phyloP scores from a whole-genome alignment of 2,797 vertebrate species.

The Dendrocincla fuliginosa region DNA sequence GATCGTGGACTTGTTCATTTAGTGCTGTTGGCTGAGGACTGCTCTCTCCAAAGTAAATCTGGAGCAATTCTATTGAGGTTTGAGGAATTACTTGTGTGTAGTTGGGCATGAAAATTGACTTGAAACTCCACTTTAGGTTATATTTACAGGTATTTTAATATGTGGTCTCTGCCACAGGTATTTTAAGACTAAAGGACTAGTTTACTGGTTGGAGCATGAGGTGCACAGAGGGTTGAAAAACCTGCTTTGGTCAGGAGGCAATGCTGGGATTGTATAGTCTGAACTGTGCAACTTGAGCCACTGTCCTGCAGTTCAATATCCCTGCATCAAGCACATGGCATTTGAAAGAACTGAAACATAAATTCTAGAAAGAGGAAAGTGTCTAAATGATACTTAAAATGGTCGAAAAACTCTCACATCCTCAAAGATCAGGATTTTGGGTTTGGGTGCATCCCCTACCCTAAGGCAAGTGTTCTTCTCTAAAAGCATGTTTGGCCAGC shows the following conservation, averaged over 20 bases:
- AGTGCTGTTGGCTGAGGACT: background rate
- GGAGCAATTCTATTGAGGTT: background rate
- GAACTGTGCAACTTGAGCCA: background rate
- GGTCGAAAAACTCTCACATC: background rate
- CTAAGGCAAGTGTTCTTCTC: background rate
- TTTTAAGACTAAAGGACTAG: background rate
- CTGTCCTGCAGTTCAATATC: background rate
- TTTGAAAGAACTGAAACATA: background rate
- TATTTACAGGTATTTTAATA: background rate
- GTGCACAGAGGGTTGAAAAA: background rate
- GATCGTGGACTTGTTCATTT: background rate
- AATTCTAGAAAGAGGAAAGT: background rate
- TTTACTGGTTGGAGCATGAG: background rate
- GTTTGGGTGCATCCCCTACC: background rate
- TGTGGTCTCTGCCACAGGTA: background rate
- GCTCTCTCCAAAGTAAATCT: background rate
- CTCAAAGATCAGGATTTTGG: background rate
- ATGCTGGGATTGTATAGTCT: rapidly evolving
- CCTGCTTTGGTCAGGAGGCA: background rate
- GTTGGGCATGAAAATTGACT: background rate
- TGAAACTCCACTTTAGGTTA: background rate
- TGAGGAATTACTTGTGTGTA: background rate
- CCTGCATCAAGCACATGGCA: background rate
- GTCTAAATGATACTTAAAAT: background rate
- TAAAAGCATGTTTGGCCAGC: background rate